Evolutionary conservation across 1,140 invertebrate genomes (phyloP).

Genomic region (Papilio helenus): DNA sequence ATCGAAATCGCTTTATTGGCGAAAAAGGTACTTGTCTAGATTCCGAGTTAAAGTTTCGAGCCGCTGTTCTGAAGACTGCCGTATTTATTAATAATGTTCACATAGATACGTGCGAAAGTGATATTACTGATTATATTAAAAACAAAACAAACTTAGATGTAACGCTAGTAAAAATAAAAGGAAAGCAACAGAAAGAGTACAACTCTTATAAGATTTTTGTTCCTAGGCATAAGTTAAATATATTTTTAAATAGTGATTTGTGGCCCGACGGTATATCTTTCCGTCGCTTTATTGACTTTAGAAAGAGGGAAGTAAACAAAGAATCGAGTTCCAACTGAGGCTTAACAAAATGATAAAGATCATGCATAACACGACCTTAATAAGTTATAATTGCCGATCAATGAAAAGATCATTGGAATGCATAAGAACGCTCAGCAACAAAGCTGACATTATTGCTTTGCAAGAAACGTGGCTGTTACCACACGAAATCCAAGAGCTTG

Average conservation of each 20-base stretch:
- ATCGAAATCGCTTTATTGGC: background rate
- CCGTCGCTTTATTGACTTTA: conserved; percentile 38
- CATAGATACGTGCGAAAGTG: background rate
- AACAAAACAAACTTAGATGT: background rate
- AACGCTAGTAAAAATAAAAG: background rate
- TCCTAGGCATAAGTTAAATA: conserved; percentile 28
- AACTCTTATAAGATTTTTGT: conserved; percentile 41
- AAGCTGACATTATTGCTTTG: conserved; percentile 29
- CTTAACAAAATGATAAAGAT: background rate
- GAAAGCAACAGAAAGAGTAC: background rate
- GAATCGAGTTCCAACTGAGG: background rate
- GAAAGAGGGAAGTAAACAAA: background rate
- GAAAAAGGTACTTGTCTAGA: background rate
- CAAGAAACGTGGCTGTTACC: no score
- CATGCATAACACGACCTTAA: conserved; percentile 10
- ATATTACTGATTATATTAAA: background rate
- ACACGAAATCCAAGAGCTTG: conserved; percentile 15
- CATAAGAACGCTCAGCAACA: conserved; percentile 20
- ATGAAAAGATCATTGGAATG: conserved; percentile 24
- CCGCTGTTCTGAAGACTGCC: background rate
- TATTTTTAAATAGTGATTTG: conserved; percentile 34
- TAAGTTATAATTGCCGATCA: conserved; percentile 38
- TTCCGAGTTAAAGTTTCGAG: background rate
- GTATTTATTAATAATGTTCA: background rate
- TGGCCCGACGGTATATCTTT: conserved; percentile 43